phyloP scores from a whole-genome alignment of 2,797 vertebrate species.

The Sebastes melanostomus region DNA sequence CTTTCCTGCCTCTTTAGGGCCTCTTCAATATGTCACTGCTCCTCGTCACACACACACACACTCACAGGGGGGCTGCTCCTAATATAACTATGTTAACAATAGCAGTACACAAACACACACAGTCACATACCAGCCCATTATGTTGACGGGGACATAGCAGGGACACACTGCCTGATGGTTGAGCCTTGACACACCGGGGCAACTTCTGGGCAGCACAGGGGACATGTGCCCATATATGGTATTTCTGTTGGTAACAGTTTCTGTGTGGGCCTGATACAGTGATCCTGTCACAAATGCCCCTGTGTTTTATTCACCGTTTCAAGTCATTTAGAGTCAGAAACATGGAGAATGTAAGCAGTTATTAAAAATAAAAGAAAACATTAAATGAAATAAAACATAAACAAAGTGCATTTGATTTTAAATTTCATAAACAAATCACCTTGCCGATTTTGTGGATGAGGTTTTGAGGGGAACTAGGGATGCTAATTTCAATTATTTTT shows the following conservation, averaged over 20 bases:
- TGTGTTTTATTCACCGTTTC: background rate
- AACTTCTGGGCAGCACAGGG: background rate
- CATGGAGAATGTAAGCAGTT: background rate
- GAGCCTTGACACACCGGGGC: background rate
- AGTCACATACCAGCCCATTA: background rate
- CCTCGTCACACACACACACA: constrained; percentile 2
- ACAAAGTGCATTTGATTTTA: background rate
- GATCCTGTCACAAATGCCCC: background rate
- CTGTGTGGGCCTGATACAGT: background rate
- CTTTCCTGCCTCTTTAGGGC: constrained; percentile 35
- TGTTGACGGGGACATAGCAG: constrained; percentile 22
- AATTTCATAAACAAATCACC: background rate
- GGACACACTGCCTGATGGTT: background rate
- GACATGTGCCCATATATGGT: background rate
- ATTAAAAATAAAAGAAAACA: background rate
- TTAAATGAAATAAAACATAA: background rate
- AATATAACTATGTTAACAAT: constrained; percentile 53
- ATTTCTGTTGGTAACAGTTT: background rate
- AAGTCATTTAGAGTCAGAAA: background rate
- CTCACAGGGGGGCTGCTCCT: constrained; percentile 8
- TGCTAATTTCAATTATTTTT: no score
- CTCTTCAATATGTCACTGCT: constrained; percentile 47
- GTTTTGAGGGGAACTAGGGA: no score
- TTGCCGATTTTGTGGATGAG: no score
- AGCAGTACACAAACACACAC: constrained; percentile 24